Evolutionary conservation across 2,888 invertebrate genomes (phyloP).

Genomic region (Melanophora roralis): DNA sequence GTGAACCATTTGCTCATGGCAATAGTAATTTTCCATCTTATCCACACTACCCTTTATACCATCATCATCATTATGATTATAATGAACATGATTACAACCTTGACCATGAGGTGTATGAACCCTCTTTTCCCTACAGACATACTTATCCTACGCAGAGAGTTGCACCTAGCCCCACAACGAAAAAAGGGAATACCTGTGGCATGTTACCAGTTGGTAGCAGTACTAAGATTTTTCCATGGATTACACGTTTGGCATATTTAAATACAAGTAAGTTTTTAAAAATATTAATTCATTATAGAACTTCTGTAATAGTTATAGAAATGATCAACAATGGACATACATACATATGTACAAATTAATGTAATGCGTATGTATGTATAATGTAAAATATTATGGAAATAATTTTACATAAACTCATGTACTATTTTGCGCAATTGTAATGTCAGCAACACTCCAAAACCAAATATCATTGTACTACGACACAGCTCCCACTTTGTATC

Average conservation of each 20-base stretch:
- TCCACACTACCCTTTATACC: background rate
- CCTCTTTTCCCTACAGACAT: conserved; percentile 48
- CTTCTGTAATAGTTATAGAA: no score
- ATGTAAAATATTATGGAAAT: no score
- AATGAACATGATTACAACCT: background rate
- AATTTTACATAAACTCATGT: conserved; percentile 27
- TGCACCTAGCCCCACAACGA: background rate
- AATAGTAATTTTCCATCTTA: background rate
- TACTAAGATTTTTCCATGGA: conserved; percentile 80
- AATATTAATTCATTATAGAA: background rate
- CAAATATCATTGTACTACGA: conserved; percentile 39
- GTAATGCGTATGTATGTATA: no score
- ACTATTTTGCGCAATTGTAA: conserved; percentile 15
- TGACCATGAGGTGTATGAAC: background rate
- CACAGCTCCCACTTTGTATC: conserved; percentile 46
- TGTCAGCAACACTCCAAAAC: conserved; percentile 29
- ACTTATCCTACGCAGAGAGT: background rate
- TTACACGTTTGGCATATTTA: conserved; percentile 77
- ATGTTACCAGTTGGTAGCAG: conserved; percentile 66
- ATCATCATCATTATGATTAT: conserved; percentile 5
- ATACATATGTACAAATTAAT: no score
- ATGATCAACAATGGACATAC: no score
- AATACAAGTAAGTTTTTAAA: conserved; percentile 73
- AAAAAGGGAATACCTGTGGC: conserved; percentile 71
- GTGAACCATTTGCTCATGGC: background rate